Conservation (phyloP, 2,113 vertebrate species). For the Aleadryas rufinucha region DNA sequence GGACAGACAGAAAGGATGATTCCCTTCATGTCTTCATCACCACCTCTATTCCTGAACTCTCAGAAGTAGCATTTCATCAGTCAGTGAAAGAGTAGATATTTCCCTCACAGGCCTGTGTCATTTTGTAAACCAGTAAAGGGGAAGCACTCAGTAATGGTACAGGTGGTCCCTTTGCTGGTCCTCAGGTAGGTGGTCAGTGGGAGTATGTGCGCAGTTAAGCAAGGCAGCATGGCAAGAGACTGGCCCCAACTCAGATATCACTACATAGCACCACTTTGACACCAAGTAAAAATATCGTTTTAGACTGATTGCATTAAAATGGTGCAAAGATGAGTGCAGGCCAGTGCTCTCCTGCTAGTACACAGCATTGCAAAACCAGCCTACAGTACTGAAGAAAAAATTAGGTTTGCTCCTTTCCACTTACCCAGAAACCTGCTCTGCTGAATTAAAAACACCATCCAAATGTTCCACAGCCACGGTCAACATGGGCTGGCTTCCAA, state of each 20-base stretch:
- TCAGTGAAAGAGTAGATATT: background rate
- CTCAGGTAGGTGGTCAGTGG: background rate
- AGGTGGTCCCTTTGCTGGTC: background rate
- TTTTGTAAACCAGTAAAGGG: background rate
- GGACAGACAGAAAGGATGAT: background rate
- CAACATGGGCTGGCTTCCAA: background rate
- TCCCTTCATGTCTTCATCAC: background rate
- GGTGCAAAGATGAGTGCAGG: background rate
- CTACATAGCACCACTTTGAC: rapidly evolving
- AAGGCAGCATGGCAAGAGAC: background rate
- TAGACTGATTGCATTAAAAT: background rate
- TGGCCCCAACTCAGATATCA: background rate
- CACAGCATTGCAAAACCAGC: background rate
- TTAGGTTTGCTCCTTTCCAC: background rate
- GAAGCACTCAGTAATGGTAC: background rate
- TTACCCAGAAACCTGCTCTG: background rate
- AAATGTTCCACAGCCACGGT: background rate
- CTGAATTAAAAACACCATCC: background rate
- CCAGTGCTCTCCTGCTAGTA: background rate
- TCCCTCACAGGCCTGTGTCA: background rate
- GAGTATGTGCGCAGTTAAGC: background rate
- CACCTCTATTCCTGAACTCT: background rate
- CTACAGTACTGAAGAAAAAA: background rate
- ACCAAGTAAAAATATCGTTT: background rate
- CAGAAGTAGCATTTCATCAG: background rate